A percentile compares a stretch with the other conserved stretches of the same genome.
phyloP scores from a whole-genome alignment of 1,140 invertebrate genomes.

The Nasonia vitripennis region DNA sequence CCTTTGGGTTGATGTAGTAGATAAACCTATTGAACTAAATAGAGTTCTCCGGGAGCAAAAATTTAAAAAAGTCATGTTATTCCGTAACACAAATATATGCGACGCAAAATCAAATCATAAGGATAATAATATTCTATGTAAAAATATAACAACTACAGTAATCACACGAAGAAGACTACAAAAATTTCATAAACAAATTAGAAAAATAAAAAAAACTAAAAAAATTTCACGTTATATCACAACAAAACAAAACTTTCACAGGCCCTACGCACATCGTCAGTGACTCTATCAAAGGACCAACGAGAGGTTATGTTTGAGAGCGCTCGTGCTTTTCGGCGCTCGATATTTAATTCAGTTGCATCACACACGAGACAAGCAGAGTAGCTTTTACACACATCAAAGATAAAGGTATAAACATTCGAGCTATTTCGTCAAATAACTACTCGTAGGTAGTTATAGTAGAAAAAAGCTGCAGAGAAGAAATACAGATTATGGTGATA shows the following conservation, averaged over 20 bases:
- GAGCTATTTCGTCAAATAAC: neutral
- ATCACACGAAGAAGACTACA: neutral
- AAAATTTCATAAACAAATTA: neutral
- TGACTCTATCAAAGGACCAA: neutral
- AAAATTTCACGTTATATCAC: neutral
- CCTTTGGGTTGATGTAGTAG: conserved; percentile 46
- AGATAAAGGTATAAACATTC: neutral
- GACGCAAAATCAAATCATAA: too few species aligned
- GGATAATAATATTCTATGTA: neutral
- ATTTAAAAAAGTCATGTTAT: conserved; percentile 38
- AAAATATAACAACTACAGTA: neutral
- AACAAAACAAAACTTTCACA: neutral
- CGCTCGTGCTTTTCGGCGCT: neutral
- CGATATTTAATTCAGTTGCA: neutral
- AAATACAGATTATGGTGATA: conserved; percentile 53
- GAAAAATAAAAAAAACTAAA: conserved; percentile 3
- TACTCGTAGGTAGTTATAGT: neutral
- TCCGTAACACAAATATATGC: too few species aligned
- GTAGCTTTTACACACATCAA: too few species aligned
- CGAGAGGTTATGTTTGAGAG: conserved; percentile 27
- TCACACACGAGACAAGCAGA: neutral
- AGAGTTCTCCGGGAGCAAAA: neutral
- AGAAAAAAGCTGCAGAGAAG: neutral
- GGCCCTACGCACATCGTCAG: neutral
- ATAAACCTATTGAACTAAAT: conserved; percentile 18